phyloP scores from a whole-genome alignment of 2,888 invertebrate genomes.

The Acleris cristana region DNA sequence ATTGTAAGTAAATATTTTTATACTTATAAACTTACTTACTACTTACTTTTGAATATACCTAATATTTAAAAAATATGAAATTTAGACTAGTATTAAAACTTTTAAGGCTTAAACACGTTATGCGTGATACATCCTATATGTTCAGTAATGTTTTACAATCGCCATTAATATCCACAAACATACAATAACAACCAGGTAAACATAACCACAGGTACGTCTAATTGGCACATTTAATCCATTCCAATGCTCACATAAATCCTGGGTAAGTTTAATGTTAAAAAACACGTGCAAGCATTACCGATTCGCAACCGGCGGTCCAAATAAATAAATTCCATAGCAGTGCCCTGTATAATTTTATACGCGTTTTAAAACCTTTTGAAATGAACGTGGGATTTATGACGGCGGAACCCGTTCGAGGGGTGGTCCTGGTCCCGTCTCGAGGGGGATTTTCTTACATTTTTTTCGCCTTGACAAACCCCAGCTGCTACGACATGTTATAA shows the following conservation, averaged over 20 bases:
- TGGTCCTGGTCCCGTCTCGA: constrained; percentile 68
- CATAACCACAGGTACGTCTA: constrained; percentile 25
- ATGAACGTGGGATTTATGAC: constrained; percentile 81
- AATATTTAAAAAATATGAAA: too few species aligned
- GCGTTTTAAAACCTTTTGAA: constrained; percentile 82
- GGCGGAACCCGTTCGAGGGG: constrained; percentile 80
- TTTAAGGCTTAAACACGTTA: too few species aligned
- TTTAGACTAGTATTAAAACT: too few species aligned
- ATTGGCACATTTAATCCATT: constrained; percentile 33
- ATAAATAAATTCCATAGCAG: constrained; percentile 70
- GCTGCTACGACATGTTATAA: constrained; percentile 81
- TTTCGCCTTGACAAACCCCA: constrained; percentile 81
- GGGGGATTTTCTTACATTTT: constrained; percentile 79
- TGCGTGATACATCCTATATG: too few species aligned
- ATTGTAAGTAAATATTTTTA: too few species aligned
- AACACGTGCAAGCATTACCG: constrained; percentile 67
- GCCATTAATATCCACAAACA: too few species aligned
- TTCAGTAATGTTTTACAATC: too few species aligned
- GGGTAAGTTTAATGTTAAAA: constrained; percentile 37
- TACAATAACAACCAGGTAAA: constrained; percentile 19
- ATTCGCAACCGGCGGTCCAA: constrained; percentile 56
- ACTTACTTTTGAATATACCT: too few species aligned
- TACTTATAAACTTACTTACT: too few species aligned
- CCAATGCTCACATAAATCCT: constrained; percentile 30
- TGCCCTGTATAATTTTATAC: constrained; percentile 83